Conservation (phyloP, 1,140 invertebrate genomes). For the Dendroctonus ponderosae region DNA sequence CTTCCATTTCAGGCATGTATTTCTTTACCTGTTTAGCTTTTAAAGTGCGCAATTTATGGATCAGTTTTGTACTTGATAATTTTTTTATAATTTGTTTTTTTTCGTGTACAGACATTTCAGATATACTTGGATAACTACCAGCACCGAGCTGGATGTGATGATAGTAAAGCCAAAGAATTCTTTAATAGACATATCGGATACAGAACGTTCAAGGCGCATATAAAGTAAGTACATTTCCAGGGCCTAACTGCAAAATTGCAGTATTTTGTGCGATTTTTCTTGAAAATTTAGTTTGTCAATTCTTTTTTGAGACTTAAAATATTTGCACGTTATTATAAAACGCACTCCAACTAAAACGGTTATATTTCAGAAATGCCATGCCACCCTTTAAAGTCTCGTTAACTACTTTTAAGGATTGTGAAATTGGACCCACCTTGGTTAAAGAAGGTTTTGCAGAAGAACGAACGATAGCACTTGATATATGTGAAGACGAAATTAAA, state of each 20-base stretch:
- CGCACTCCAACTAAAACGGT: background rate
- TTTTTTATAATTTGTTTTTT: background rate
- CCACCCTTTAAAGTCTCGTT: constrained; percentile 14
- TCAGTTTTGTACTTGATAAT: too few relatives aligned
- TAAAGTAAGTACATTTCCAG: constrained; percentile 10
- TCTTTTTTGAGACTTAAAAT: background rate
- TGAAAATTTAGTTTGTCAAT: background rate
- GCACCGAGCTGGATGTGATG: constrained; percentile 13
- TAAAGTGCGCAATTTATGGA: too few relatives aligned
- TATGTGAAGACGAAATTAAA: background rate
- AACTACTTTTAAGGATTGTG: constrained; percentile 13
- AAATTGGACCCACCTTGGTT: constrained; percentile 27
- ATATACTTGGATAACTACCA: constrained; percentile 32
- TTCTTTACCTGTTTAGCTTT: background rate
- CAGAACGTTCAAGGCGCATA: constrained; percentile 21
- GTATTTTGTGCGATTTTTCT: background rate
- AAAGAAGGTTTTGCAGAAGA: constrained; percentile 19
- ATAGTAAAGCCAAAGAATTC: constrained; percentile 20
- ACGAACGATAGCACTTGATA: constrained; percentile 1
- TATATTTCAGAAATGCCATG: constrained; percentile 13
- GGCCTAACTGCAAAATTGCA: too few relatives aligned
- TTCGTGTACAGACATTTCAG: constrained; percentile 6
- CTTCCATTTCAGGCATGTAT: constrained; percentile 35
- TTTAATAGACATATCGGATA: constrained; percentile 25
- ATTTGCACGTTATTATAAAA: background rate